phyloP scores from a whole-genome alignment of 2,888 invertebrate species.

The Hypolimnas misippus region DNA sequence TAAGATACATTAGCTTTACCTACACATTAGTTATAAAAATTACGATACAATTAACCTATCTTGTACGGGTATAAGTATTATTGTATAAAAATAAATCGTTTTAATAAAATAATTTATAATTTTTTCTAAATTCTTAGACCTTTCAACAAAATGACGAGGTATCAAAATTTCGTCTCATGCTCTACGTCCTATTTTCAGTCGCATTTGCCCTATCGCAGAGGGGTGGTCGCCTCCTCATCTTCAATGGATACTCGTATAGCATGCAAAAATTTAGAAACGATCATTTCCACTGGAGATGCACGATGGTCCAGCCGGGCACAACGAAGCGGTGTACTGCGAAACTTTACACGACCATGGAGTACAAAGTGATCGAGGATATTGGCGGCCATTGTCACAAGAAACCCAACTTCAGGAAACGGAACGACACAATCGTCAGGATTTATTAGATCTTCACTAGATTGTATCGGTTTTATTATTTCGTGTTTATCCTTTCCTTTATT shows the following conservation, averaged over 20 bases:
- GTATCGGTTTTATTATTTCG: neutral
- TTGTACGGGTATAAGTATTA: too few relatives aligned
- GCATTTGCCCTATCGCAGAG: constrained; percentile 61
- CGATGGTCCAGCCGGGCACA: constrained; percentile 61
- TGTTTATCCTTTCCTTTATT: neutral
- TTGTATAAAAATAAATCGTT: too few relatives aligned
- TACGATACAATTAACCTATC: too few relatives aligned
- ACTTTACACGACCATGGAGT: constrained; percentile 51
- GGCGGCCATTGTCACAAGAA: constrained; percentile 56
- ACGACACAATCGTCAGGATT: constrained; percentile 27
- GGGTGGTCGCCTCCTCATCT: constrained; percentile 60
- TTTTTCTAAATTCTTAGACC: too few relatives aligned
- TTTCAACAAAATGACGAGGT: too few relatives aligned
- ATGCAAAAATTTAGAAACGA: constrained; percentile 49
- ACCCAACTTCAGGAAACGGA: constrained; percentile 53
- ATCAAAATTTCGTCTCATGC: too few relatives aligned
- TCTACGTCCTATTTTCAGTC: constrained; percentile 53
- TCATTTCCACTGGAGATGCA: constrained; percentile 59
- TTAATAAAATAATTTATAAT: too few relatives aligned
- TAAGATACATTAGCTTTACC: too few relatives aligned
- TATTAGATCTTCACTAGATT: constrained; percentile 7
- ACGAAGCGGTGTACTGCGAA: constrained; percentile 59
- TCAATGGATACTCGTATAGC: constrained; percentile 60
- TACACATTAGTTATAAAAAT: too few relatives aligned
- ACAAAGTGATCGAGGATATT: constrained; percentile 49